A percentile compares a stretch with the other conserved stretches of the same genome.
phyloP scores from a whole-genome alignment of 2,797 vertebrate genomes.

The Sebastes hubbsi region DNA sequence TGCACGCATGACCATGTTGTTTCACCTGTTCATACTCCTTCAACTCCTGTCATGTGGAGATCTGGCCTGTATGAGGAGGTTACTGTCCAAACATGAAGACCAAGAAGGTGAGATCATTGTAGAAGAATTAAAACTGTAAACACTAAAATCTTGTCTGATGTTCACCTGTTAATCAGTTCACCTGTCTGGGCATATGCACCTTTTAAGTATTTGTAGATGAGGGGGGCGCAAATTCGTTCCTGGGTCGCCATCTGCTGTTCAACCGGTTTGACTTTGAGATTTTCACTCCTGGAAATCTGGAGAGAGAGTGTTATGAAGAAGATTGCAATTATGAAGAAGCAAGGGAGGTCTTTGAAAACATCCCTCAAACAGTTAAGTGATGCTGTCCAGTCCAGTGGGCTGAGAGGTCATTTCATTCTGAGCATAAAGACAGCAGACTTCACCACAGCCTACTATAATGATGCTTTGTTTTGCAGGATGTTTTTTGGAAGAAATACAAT shows the following conservation, averaged over 20 bases:
- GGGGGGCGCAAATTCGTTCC: slow-evolving; percentile 87
- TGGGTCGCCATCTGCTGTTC: slow-evolving; percentile 89
- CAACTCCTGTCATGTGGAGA: slow-evolving; percentile 66
- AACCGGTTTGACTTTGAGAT: slow-evolving; percentile 96
- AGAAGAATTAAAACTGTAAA: background rate
- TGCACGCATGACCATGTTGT: slow-evolving; percentile 69
- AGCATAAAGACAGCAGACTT: background rate
- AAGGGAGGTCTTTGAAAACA: slow-evolving; percentile 91
- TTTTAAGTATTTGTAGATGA: slow-evolving; percentile 87
- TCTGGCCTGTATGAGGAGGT: slow-evolving; percentile 53
- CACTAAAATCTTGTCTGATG: accelerated
- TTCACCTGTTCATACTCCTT: slow-evolving; percentile 65
- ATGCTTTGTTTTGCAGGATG: slow-evolving; percentile 76
- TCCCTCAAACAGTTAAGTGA: slow-evolving; percentile 85
- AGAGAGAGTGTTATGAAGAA: slow-evolving; percentile 94
- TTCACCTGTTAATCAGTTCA: background rate
- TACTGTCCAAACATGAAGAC: slow-evolving; percentile 28
- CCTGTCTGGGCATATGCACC: background rate
- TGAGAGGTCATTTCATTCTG: background rate
- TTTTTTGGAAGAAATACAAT: slow-evolving; percentile 90
- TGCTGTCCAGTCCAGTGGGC: background rate
- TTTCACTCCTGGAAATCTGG: slow-evolving; percentile 89
- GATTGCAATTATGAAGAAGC: slow-evolving; percentile 94
- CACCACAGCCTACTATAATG: background rate
- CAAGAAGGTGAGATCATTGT: slow-evolving; percentile 58